Base-by-base conservation (phyloP, 2,888 invertebrate species). In the Machimus atricapillus region DNA sequence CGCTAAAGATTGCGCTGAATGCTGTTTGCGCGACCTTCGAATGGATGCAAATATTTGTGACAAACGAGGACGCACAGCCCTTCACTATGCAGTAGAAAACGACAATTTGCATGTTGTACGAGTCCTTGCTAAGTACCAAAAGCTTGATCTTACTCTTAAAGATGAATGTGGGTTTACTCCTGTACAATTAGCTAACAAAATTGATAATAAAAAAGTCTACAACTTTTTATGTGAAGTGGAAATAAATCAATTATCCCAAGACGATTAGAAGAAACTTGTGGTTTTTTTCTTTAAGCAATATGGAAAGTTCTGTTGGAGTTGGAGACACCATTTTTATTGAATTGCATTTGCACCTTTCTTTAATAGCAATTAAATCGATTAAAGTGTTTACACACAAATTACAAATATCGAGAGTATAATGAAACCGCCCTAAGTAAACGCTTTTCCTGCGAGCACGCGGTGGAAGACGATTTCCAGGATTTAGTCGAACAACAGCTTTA, bases 81-180 rank as follows among this genome's bases (percentile, higher is more conserved):
- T 79, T 16, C 79, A 79, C 16, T 79, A 79, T 79, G 79, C 79
- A n/a, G 79, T 79, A n/a, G 79, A 79, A 43, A 79, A 79, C 40
- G 79, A 79, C 40, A 79, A 79, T 79, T 46, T 79, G 12, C 43
- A 46, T 8, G 46, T 43, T 23, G 79, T 79, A 23, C 40, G 40
- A 27, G 12, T 79, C 5, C 27, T 79, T 12, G 79, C 79, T 9
- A 79, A 79, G 19, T 79, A 79, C 46, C 40, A 40, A 79, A 79
- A 46, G 12, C 46, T 79, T 31, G 52, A 79, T 23, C 27, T 79
- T 46, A 40, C 19, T 23, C 1, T 46, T 16, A 46, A 14, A 40
- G 79, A 79, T 52, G 79, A 79, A 19, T 14, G n/a, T 79, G 79
- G 16, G 3, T 23, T 23, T 1, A 79, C 46, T 16, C 79, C 79